Percentiles rank a stretch among this genome's conserved stretches.
These are phyloP conservation scores for Stichodactyla mertensii DNA, from an alignment of 64 coral and sea anemone species.

Conservation along the genomic window DNA sequence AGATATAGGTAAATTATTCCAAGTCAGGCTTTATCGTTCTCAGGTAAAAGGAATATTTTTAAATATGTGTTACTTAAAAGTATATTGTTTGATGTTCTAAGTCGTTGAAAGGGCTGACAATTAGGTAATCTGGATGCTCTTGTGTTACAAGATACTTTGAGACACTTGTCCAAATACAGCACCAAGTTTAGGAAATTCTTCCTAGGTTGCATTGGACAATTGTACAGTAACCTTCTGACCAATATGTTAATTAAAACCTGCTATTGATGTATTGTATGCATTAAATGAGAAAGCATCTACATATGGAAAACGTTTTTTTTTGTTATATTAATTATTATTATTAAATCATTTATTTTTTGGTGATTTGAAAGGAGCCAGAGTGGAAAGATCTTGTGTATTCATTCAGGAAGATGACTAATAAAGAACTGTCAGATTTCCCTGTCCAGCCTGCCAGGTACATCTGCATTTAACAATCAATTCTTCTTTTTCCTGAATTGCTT, in stretches of 20 bases:
- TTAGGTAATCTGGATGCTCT: background rate
- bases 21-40: background rate
- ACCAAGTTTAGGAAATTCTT: too few relatives aligned
- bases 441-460: constrained; percentile 29
- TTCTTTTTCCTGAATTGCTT: too few relatives aligned
- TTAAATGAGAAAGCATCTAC: too few relatives aligned
- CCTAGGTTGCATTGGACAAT: too few relatives aligned
- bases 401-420: constrained; percentile 23
- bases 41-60: constrained; percentile 22
- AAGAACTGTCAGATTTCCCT: constrained; percentile 36
- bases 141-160: background rate
- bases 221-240: too few relatives aligned
- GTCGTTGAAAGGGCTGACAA: background rate
- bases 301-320: too few relatives aligned
- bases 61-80: too few relatives aligned
- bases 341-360: background rate
- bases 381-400: constrained; percentile 48
- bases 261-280: too few relatives aligned
- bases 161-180: too few relatives aligned
- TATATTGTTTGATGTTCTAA: constrained; percentile 3
- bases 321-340: background rate
- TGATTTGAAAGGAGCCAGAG: background rate
- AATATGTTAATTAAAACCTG: too few relatives aligned
- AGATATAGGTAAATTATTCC: background rate
- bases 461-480: too few relatives aligned